Evolutionary conservation across 2,797 vertebrate genomes (phyloP), one percentile per base, ranked within the genome.

Genomic region (Tokudaia muenninki): DNA sequence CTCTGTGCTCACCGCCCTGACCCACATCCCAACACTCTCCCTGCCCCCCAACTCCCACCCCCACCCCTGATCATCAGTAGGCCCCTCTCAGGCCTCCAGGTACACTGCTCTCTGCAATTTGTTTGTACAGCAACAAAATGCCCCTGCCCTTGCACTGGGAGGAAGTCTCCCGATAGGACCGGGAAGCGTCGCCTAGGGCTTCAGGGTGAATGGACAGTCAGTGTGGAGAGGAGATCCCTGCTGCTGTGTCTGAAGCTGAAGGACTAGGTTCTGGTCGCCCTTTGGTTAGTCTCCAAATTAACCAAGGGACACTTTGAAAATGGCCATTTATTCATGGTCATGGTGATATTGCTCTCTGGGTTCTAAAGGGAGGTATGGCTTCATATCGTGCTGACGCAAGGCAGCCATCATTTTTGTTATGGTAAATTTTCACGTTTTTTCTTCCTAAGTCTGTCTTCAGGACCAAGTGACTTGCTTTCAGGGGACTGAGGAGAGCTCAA

Each of bases 381-480:
- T 84, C 78, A 81, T 87, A 75, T 24, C 44, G 74, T n/a, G 93
- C 50, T 34, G 75, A 55, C 12, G 50, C 37, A 74, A 95, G 31
- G 59, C 21, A 79, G 50, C 8, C 87, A 34, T 94, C 59, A 47
- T 44, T 94, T 75, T 52, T 16, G 24, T 65, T 52, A 37, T 1
- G 52, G 75, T 57, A 94, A 87, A 3, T 74, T 96, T 91, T 95
- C 44, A 84, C 95, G 84, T 94, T 81, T 86, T 92, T 95, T 9
- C 96, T 79, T 34, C 55, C 50, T 90, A 80, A 26, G 84, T 75
- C 94, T 87, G 72, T 26, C 74, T 92, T 96, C 59, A 80, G 90
- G 22, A 94, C 89, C 17, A 21, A 95, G 34, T 84, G 22, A 37
- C 12, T 75, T 52, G 31, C 80, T 97, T 89, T 90, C 82, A 77